phyloP scores from a whole-genome alignment of 2,888 invertebrate genomes.

The Meloe dianella region DNA sequence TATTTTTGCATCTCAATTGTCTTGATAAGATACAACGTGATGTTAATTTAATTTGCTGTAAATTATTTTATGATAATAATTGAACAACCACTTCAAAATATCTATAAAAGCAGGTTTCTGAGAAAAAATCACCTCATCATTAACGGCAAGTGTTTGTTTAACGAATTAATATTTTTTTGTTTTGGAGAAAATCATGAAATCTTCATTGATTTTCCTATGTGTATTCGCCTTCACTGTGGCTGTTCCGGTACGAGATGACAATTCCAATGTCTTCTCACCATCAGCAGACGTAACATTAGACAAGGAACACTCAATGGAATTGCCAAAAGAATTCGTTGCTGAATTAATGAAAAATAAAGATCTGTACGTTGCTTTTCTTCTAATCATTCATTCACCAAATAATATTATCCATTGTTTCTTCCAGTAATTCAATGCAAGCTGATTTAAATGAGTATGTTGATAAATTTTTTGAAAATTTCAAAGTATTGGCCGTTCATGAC shows the following conservation, averaged over 20 bases:
- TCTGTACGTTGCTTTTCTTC: not conserved
- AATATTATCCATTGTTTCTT: not conserved
- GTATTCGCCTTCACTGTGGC: not conserved
- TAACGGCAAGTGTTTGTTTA: too few relatives aligned
- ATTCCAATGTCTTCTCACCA: not conserved
- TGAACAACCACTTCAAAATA: not conserved
- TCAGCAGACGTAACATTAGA: not conserved
- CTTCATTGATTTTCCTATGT: not conserved
- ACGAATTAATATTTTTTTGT: too few relatives aligned
- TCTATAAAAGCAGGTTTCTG: too few relatives aligned
- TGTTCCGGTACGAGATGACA: not conserved
- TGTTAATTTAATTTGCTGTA: not conserved
- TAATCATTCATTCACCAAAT: not conserved
- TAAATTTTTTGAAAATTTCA: conserved; percentile 56
- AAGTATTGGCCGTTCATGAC: conserved; percentile 53
- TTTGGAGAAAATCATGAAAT: not conserved
- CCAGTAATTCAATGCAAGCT: conserved; percentile 3
- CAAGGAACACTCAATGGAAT: not conserved
- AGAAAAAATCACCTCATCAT: too few relatives aligned
- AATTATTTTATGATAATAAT: not conserved
- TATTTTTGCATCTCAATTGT: not conserved
- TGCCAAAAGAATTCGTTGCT: not conserved
- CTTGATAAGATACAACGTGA: not conserved
- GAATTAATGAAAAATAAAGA: not conserved
- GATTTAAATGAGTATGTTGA: conserved; percentile 51